Conservation (phyloP, 1,140 invertebrate genomes). For the Pseudoatta argentina region DNA sequence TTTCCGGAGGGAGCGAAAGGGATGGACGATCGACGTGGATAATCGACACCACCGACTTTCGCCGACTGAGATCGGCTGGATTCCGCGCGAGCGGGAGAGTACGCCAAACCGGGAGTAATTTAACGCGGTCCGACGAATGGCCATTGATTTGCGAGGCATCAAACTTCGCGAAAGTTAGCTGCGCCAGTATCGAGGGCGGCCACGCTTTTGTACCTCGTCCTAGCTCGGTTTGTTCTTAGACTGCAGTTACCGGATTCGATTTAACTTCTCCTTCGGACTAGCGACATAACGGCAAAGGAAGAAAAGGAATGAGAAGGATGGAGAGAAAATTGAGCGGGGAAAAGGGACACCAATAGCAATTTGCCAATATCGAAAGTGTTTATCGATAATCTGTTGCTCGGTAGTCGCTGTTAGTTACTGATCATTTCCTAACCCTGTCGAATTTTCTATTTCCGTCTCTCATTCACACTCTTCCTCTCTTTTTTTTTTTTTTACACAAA, state of each 20-base stretch:
- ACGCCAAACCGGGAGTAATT: constrained; percentile 75
- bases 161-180: constrained; percentile 79
- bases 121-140: constrained; percentile 78
- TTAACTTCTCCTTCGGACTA: constrained; percentile 79
- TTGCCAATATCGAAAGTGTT: constrained; percentile 82
- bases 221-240: constrained; percentile 77
- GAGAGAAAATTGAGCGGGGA: constrained; percentile 60
- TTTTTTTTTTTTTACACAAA: background rate
- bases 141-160: constrained; percentile 80
- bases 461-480: background rate
- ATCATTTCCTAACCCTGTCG: constrained; percentile 30
- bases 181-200: constrained; percentile 66
- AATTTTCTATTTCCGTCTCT: constrained; percentile 1
- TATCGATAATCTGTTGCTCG: constrained; percentile 73
- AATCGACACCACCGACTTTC: constrained; percentile 37
- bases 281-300: constrained; percentile 67
- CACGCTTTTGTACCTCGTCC: constrained; percentile 42
- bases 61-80: background rate
- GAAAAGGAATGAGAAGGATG: constrained; percentile 48
- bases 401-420: constrained; percentile 66
- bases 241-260: constrained; percentile 82
- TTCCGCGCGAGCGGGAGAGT: constrained; percentile 37
- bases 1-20: constrained; percentile 7
- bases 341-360: constrained; percentile 75
- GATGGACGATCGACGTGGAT: constrained; percentile 42